Conservation (phyloP, 2,797 vertebrate genomes). For the Takifugu ocellatus region DNA sequence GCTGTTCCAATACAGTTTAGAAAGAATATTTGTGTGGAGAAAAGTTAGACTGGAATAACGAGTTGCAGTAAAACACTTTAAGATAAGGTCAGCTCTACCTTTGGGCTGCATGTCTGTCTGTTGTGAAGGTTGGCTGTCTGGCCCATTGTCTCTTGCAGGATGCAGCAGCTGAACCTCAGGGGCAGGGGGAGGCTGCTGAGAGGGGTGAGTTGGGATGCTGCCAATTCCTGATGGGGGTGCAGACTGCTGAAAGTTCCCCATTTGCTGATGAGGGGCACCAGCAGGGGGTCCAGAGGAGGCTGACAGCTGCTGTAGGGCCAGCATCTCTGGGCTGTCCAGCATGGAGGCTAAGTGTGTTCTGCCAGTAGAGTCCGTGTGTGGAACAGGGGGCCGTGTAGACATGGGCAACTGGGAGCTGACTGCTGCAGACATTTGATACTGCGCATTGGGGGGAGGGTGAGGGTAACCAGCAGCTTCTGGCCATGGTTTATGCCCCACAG, state of each 20-base stretch:
- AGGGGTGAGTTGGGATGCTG: conserved; percentile 59
- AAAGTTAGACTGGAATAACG: conserved; percentile 16
- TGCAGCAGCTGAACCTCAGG: conserved; percentile 70
- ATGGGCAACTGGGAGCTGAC: conserved; percentile 53
- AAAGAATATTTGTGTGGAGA: conserved; percentile 9
- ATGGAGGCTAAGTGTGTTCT: conserved; percentile 84
- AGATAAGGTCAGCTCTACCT: conserved; percentile 64
- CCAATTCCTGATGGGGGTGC: conserved; percentile 64
- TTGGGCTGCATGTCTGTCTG: conserved; percentile 53
- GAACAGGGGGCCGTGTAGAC: conserved; percentile 68
- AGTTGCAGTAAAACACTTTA: conserved; percentile 18
- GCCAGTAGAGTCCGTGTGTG: conserved; percentile 71
- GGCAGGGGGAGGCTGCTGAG: conserved; percentile 71
- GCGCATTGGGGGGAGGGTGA: conserved; percentile 64
- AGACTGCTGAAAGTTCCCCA: conserved; percentile 64
- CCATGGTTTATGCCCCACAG: conserved; percentile 82
- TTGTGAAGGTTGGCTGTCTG: conserved; percentile 66
- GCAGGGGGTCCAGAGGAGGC: conserved; percentile 85
- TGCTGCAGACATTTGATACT: conserved; percentile 70
- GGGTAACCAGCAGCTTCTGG: conserved; percentile 77
- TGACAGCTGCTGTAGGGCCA: conserved; percentile 96
- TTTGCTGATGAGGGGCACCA: conserved; percentile 72
- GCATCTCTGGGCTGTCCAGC: conserved; percentile 99
- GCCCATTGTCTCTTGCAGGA: conserved; percentile 66
- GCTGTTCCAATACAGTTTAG: conserved; percentile 10